Conservation (phyloP, 2,888 invertebrate genomes). For the Macaria notata region DNA sequence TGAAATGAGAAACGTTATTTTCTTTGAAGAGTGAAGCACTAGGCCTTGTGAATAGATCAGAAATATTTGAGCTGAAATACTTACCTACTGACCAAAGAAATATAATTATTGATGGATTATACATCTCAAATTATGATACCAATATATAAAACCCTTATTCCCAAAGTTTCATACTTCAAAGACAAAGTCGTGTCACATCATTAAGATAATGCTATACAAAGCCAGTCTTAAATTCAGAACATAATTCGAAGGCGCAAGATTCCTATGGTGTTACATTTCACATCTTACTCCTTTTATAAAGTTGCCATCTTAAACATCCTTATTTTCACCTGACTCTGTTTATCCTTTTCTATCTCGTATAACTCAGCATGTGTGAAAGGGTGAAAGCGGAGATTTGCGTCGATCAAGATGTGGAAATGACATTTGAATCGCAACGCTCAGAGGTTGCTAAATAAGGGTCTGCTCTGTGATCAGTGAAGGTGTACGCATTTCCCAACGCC, state of each 20-base stretch:
- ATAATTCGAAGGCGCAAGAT: background rate
- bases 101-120: too few relatives aligned
- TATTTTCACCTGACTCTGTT: conserved; percentile 1
- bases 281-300: conserved; percentile 7
- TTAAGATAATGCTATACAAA: background rate
- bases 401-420: conserved; percentile 17
- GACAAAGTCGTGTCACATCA: background rate
- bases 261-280: conserved; percentile 4
- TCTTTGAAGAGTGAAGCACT: conserved; percentile 4
- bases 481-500: conserved; percentile 51
- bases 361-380: conserved; percentile 11
- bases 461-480: conserved; percentile 43
- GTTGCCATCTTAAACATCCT: conserved; percentile 8
- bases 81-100: too few relatives aligned
- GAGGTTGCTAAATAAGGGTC: conserved; percentile 46
- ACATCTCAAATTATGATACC: too few relatives aligned
- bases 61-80: background rate
- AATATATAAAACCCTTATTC: too few relatives aligned
- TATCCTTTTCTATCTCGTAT: conserved; percentile 9
- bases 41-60: background rate
- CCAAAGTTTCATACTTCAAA: too few relatives aligned
- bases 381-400: background rate
- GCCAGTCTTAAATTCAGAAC: background rate
- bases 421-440: conserved; percentile 30
- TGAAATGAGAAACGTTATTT: conserved; percentile 7